Evolutionary conservation across 1,140 invertebrate species (phyloP), one percentile per base, ranked within the genome.

Genomic region (Drosophila nikananu): DNA sequence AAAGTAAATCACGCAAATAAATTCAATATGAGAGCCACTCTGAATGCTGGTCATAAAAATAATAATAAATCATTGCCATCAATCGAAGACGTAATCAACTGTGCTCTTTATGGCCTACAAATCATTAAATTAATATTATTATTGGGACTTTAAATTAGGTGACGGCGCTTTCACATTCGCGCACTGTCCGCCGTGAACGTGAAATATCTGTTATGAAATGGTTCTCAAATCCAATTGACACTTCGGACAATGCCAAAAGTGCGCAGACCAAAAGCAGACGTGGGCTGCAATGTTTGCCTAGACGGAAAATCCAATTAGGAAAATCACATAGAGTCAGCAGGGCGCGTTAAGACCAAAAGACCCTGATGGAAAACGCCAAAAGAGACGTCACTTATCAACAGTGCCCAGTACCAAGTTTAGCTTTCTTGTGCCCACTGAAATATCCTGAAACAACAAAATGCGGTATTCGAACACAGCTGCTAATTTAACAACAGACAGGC

Each of bases 251-350:
- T 64, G 72, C 48, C 54, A 19, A 77, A 58, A 52, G 60, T 52
- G 61, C 52, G 54, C 52, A 32, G 19, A n/a, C 37, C 21, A 39
- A 55, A 62, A 35, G 52, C 52, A 39, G 30, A 64, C 51, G 19
- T 32, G 41, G 52, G 23, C 51, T 44, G 41, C 23, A 51, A 58
- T 72, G 70, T 51, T 51, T 44, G 74, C 61, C 67, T 77, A 46
- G 74, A 44, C 62, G 74, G 74, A 67, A 77, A 77, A 77, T 77
- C 74, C 74, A 77, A 77, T 77, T 77, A 77, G 73, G 62, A 67
- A 74, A 75, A 75, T 64, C 70, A 15, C 70, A 55, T 21, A 75
- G 42, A 73, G 66, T 25, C 72, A 46, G 42, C 68, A 61, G 39
- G 30, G 48, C 48, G 72, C 39, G 52, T 57, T 37, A 76, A 65